Evolutionary conservation across 2,888 invertebrate species (phyloP).

Genomic region (Neocrepidodera transversa): DNA sequence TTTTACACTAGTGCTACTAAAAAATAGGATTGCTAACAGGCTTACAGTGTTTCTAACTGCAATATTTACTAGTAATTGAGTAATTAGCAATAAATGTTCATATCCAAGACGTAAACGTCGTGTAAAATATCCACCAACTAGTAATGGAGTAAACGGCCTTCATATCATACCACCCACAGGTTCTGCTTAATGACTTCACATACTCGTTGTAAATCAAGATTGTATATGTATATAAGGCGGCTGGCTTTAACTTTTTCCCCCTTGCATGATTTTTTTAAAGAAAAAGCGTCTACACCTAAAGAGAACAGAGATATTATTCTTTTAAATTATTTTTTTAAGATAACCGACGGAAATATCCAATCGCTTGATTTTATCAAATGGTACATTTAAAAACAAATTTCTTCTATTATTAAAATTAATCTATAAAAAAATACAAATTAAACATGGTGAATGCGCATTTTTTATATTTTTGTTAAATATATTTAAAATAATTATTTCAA

Average conservation of each 20-base stretch:
- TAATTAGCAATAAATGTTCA: slow-evolving; percentile 29
- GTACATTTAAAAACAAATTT: no score
- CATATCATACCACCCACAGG: slow-evolving; percentile 5
- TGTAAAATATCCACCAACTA: slow-evolving; percentile 26
- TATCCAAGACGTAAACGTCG: slow-evolving; percentile 23
- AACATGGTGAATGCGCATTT: no score
- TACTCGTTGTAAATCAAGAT: slow-evolving; percentile 3
- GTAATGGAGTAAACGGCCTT: slow-evolving; percentile 26
- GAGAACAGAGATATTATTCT: no score
- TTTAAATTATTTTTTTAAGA: no score
- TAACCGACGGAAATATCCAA: no score
- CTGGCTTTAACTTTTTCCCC: neutral
- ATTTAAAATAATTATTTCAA: no score
- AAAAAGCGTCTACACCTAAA: neutral
- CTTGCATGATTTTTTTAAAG: neutral
- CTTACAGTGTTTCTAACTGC: neutral
- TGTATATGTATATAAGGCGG: slow-evolving; percentile 3
- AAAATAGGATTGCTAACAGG: neutral
- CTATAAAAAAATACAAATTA: no score
- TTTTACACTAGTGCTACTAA: no score
- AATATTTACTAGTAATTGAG: slow-evolving; percentile 10
- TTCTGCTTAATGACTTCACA: slow-evolving; percentile 3
- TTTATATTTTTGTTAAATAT: no score
- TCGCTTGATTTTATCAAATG: no score
- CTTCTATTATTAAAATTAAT: no score